These are phyloP conservation scores for Brachionus plicatilis DNA, from an alignment of 1,140 invertebrate genomes.

Conservation along the genomic window DNA sequence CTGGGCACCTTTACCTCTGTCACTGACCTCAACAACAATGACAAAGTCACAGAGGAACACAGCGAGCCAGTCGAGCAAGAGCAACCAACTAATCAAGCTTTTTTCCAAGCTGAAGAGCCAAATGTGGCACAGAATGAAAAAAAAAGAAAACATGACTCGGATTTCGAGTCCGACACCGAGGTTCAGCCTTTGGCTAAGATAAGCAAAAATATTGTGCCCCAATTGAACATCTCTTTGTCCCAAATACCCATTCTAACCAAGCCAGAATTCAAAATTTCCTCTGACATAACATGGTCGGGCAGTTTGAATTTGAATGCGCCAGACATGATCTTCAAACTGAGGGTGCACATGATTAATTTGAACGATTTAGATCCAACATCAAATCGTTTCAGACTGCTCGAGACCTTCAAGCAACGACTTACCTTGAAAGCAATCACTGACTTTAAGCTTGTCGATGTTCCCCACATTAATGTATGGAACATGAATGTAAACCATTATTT, in stretches of 20 bases:
- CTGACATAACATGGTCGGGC: neutral
- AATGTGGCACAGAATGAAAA: neutral
- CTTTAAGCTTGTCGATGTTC: neutral
- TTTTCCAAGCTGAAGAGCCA: no score
- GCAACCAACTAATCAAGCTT: neutral
- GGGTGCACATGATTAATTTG: neutral
- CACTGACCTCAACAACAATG: slow-evolving; percentile 5
- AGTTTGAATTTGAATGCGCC: neutral
- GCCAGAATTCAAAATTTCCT: neutral
- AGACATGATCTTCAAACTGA: neutral
- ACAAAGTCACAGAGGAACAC: neutral
- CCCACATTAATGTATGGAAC: neutral
- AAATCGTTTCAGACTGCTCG: neutral
- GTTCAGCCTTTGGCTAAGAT: neutral
- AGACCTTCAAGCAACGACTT: neutral
- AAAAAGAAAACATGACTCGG: slow-evolving; percentile 22
- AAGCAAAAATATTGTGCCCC: neutral
- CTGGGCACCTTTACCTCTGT: neutral
- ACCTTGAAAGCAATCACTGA: neutral
- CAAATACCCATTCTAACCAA: neutral
- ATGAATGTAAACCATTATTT: neutral
- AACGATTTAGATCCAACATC: neutral
- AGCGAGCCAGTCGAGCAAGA: neutral
- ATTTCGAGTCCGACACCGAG: slow-evolving; percentile 2
- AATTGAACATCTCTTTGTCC: neutral